Percentiles rank a stretch among this genome's conserved stretches.
Evolutionary conservation across 1,140 invertebrate genomes (phyloP).

Genomic region (Drosophila kanapiae): DNA sequence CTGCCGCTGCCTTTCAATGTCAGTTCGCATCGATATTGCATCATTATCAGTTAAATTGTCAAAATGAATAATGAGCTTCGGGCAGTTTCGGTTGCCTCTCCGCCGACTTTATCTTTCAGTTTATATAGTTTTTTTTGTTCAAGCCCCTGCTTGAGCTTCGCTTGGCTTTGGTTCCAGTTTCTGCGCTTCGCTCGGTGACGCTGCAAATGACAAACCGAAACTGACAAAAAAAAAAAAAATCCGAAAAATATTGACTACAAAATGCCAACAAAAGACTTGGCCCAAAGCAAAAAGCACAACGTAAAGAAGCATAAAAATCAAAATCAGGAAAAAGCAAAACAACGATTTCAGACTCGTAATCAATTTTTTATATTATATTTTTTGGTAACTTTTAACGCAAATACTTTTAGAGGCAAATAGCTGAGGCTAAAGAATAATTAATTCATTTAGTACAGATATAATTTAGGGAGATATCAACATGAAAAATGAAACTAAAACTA

Average conservation of each 20-base stretch:
- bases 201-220: conserved; percentile 73
- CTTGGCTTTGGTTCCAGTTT: conserved; percentile 50
- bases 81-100: conserved; percentile 1
- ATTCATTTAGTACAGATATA: no score
- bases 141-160: conserved; percentile 21
- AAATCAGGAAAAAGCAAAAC: conserved; percentile 16
- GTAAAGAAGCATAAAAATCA: conserved; percentile 1
- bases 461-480: no score
- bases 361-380: conserved; percentile 3
- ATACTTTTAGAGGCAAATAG: no score
- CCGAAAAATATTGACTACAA: conserved; percentile 64
- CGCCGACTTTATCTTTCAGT: conserved; percentile 37
- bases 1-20: conserved; percentile 64
- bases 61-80: conserved; percentile 83
- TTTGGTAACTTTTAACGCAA: no score
- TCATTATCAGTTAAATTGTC: conserved; percentile 83
- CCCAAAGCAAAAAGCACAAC: background rate
- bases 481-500: no score
- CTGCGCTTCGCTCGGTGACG: conserved; percentile 59
- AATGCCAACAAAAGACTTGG: conserved; percentile 64
- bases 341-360: conserved; percentile 25
- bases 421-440: no score
- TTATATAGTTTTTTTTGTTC: conserved; percentile 9
- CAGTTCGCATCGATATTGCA: conserved; percentile 77
- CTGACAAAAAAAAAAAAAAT: conserved; percentile 42